phyloP scores from a whole-genome alignment of 2,113 vertebrate species.

The Coptodon bakossiorum region DNA sequence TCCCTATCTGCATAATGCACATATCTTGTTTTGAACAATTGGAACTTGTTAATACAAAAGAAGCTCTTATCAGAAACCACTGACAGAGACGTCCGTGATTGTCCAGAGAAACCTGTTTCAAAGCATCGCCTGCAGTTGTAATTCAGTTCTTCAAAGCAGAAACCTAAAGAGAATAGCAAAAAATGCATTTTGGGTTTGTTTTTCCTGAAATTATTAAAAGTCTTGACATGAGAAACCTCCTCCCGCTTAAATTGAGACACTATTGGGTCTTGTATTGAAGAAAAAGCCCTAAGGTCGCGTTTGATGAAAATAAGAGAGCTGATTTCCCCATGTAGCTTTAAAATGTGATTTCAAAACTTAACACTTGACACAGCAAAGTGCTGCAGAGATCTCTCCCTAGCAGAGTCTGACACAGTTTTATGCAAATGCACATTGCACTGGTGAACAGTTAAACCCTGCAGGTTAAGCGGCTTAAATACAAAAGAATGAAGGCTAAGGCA shows the following conservation, averaged over 20 bases:
- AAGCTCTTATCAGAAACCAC: neutral
- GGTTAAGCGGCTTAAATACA: conserved; percentile 35
- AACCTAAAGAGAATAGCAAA: neutral
- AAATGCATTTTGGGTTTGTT: neutral
- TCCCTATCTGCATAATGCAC: neutral
- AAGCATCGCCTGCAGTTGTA: neutral
- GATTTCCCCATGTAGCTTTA: neutral
- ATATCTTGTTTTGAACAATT: neutral
- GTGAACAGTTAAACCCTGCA: conserved; percentile 8
- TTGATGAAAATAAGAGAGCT: neutral
- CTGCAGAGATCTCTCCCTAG: neutral
- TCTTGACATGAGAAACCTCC: neutral
- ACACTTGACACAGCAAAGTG: neutral
- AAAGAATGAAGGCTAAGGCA: neutral
- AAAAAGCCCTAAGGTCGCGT: neutral
- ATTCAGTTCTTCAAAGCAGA: neutral
- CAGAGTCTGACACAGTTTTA: neutral
- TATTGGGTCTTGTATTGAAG: neutral
- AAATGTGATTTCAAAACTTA: neutral
- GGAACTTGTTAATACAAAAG: neutral
- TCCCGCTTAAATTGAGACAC: neutral
- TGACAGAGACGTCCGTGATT: neutral
- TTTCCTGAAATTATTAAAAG: neutral
- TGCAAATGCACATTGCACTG: neutral
- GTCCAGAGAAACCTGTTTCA: neutral